Conservation (phyloP, 2,888 invertebrate species). For the Ephialtes manifestator region DNA sequence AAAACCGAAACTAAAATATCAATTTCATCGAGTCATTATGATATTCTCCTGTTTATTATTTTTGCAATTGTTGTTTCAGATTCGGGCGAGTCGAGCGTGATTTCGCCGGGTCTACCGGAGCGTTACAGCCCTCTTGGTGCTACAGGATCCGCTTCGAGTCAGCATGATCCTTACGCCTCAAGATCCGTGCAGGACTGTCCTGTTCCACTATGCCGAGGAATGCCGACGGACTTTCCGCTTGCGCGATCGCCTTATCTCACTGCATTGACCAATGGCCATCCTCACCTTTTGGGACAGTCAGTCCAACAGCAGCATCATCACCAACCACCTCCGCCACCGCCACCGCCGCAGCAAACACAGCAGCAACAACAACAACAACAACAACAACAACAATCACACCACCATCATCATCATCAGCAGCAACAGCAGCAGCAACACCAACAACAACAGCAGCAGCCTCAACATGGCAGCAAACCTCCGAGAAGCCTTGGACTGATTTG, state of each 20-base stretch:
- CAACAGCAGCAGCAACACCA: conserved; percentile 73
- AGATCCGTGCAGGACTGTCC: conserved; percentile 84
- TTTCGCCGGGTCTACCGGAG: conserved; percentile 84
- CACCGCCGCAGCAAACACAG: conserved; percentile 55
- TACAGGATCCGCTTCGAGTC: conserved; percentile 81
- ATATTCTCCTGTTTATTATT: background rate
- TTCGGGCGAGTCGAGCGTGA: conserved; percentile 84
- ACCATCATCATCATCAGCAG: conserved; percentile 78
- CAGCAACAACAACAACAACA: conserved; percentile 72
- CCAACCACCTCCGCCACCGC: conserved; percentile 36
- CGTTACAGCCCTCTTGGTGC: conserved; percentile 84
- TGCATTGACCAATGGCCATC: conserved; percentile 83
- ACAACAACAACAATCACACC: conserved; percentile 73
- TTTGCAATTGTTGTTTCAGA: conserved; percentile 75
- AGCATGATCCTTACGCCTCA: conserved; percentile 82
- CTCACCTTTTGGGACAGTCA: conserved; percentile 79
- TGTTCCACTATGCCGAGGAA: conserved; percentile 83
- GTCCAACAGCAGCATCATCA: conserved; percentile 68
- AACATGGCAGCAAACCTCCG: conserved; percentile 82
- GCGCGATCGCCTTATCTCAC: conserved; percentile 84
- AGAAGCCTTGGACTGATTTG: conserved; percentile 94
- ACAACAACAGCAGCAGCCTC: conserved; percentile 76
- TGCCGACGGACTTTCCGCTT: conserved; percentile 82
- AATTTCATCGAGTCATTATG: conserved; percentile 38
- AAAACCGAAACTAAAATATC: conserved; percentile 10